phyloP scores from a whole-genome alignment of 2,888 invertebrate genomes.

The Cryptocephalus moraei region DNA sequence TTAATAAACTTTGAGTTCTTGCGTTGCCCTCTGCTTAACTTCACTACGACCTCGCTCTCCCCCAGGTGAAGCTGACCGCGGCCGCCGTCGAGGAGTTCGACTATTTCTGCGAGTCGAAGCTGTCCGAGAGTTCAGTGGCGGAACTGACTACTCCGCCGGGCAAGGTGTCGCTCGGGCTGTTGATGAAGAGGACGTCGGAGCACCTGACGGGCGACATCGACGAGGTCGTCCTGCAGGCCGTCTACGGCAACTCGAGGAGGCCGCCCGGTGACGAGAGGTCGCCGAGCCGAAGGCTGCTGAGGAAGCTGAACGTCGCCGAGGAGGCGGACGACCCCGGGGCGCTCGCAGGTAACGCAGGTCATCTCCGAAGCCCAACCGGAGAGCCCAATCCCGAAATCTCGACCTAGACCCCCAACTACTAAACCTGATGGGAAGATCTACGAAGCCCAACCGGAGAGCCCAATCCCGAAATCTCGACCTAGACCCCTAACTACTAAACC shows the following conservation, averaged over 20 bases:
- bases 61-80: constrained; percentile 21
- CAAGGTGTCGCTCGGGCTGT: constrained; percentile 19
- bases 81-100: constrained; percentile 29
- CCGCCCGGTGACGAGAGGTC: constrained; percentile 29
- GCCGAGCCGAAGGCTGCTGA: constrained; percentile 19
- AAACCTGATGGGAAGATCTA: too few relatives aligned
- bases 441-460: too few relatives aligned
- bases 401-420: too few relatives aligned
- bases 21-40: too few relatives aligned
- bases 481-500: too few relatives aligned
- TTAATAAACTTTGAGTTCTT: too few relatives aligned
- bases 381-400: too few relatives aligned
- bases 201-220: constrained; percentile 25
- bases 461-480: too few relatives aligned
- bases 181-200: constrained; percentile 24
- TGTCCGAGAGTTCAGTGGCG: constrained; percentile 15
- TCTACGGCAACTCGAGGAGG: constrained; percentile 28
- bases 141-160: constrained; percentile 15
- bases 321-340: constrained; percentile 3
- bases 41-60: too few relatives aligned
- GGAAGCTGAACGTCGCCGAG: constrained; percentile 4
- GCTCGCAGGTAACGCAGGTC: not conserved
- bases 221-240: constrained; percentile 27
- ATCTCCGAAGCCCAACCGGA: too few relatives aligned
- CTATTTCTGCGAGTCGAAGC: constrained; percentile 24